These are phyloP conservation scores for Mus pahari DNA, from an alignment of 2,113 vertebrate genomes.

Conservation along the genomic window DNA sequence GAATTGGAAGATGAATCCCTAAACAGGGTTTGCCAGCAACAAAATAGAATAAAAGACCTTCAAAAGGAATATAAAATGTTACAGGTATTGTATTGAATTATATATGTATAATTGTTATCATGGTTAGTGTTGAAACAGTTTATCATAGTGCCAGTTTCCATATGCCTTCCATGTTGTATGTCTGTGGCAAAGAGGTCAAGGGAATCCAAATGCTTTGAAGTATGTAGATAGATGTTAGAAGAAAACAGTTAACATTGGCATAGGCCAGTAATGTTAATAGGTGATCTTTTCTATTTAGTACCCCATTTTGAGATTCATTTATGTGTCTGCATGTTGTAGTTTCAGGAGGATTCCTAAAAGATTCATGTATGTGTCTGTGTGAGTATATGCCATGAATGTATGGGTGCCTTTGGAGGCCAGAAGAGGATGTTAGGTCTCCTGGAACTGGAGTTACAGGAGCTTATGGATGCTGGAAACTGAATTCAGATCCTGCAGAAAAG, in stretches of 20 bases:
- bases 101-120: background rate
- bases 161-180: background rate
- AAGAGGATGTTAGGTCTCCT: background rate
- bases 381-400: background rate
- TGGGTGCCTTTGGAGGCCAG: background rate
- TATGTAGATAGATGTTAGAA: background rate
- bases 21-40: slow-evolving; percentile 88
- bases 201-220: background rate
- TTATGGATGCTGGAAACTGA: background rate
- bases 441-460: background rate
- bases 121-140: background rate
- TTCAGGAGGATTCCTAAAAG: background rate
- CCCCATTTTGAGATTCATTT: background rate
- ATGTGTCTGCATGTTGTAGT: background rate
- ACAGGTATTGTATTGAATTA: slow-evolving; percentile 86
- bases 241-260: background rate
- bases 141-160: background rate
- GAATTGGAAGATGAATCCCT: slow-evolving; percentile 93
- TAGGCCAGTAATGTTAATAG: background rate
- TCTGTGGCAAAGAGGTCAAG: background rate
- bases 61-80: slow-evolving; percentile 87
- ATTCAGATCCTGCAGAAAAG: background rate
- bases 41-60: slow-evolving; percentile 87
- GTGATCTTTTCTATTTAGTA: background rate
- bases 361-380: background rate